Evolutionary conservation across 1,140 invertebrate species (phyloP).

Genomic region (Drosophila seguyi): DNA sequence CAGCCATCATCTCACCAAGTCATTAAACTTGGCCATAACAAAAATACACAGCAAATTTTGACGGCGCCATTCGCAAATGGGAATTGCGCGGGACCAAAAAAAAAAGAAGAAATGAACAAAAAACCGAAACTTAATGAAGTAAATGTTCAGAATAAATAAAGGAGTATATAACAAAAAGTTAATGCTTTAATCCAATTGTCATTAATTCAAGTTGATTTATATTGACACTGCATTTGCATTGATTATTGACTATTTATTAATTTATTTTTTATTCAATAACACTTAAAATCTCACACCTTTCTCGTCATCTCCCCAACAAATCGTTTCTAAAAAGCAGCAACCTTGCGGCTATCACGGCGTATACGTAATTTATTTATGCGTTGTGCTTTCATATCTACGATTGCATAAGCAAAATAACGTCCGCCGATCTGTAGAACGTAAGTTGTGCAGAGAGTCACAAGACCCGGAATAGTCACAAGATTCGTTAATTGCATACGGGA

Average conservation of each 20-base stretch:
- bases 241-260: constrained; percentile 3
- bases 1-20: constrained; percentile 2
- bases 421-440: background rate
- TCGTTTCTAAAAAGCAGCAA: background rate
- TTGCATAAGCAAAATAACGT: constrained; percentile 19
- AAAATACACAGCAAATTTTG: constrained; percentile 5
- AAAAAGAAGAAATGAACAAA: background rate
- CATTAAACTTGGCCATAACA: constrained; percentile 37
- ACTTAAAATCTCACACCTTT: constrained; percentile 9
- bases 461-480: constrained; percentile 9
- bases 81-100: constrained; percentile 8
- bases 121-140: background rate
- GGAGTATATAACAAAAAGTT: constrained; percentile 3
- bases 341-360: constrained; percentile 16
- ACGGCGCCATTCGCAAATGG: constrained; percentile 24
- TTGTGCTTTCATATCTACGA: constrained; percentile 4
- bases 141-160: background rate
- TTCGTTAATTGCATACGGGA: constrained; percentile 17
- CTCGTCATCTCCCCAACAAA: background rate
- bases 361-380: constrained; percentile 35
- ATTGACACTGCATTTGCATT: constrained; percentile 33
- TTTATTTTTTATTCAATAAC: constrained; percentile 6
- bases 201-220: constrained; percentile 31
- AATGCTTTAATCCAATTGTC: constrained; percentile 15
- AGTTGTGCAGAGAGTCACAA: constrained; percentile 3